A percentile compares a stretch with the other conserved stretches of the same genome.
Conservation (phyloP, 2,797 vertebrate species). For the Nannoperca obscura region DNA sequence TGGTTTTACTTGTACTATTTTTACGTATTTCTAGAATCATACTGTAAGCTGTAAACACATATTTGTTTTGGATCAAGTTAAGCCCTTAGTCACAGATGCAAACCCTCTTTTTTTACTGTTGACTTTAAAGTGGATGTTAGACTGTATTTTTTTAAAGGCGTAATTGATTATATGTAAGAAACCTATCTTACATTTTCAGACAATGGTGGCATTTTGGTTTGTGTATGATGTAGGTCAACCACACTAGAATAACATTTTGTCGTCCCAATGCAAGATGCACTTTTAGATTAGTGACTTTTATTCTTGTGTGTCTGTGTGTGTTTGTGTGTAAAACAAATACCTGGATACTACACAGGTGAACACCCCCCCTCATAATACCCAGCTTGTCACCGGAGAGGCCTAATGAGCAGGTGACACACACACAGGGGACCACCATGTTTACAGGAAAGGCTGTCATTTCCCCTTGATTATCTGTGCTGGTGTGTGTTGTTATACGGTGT, state of each 20-base stretch:
- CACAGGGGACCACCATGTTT: slow-evolving; percentile 53
- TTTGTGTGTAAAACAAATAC: slow-evolving; percentile 16
- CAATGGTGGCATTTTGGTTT: background rate
- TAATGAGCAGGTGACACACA: slow-evolving; percentile 57
- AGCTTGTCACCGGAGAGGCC: slow-evolving; percentile 35
- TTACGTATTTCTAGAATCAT: slow-evolving; percentile 8
- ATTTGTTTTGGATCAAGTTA: background rate
- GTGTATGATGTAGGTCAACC: background rate
- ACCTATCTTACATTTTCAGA: background rate
- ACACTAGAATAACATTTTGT: background rate
- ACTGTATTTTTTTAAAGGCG: background rate
- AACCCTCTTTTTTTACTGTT: background rate
- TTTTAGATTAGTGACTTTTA: background rate
- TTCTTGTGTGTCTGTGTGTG: slow-evolving; percentile 3
- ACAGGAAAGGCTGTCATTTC: slow-evolving; percentile 57
- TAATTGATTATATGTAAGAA: background rate
- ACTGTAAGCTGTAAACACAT: too few species aligned
- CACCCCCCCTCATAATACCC: slow-evolving; percentile 27
- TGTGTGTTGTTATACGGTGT: slow-evolving; percentile 24
- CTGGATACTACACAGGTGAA: slow-evolving; percentile 35
- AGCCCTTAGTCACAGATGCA: background rate
- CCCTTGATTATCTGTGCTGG: slow-evolving; percentile 32
- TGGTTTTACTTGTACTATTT: slow-evolving; percentile 22
- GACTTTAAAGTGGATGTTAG: background rate
- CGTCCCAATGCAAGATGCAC: background rate